phyloP scores from a whole-genome alignment of 2,888 invertebrate species.

The Nezara viridula region DNA sequence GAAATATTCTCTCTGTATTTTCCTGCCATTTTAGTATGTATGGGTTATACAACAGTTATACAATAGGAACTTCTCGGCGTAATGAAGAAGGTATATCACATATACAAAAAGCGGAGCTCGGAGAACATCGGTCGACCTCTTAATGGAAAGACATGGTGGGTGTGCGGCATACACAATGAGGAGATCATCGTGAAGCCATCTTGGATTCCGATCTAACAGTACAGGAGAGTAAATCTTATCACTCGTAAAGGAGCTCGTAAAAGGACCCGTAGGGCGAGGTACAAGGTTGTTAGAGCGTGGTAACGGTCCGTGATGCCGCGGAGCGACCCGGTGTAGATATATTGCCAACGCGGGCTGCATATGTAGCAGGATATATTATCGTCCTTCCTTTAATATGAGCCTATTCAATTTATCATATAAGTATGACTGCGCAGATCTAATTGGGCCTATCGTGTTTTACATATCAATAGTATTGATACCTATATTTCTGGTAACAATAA shows the following conservation, averaged over 20 bases:
- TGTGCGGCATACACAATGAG: conserved; percentile 2
- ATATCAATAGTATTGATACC: no score
- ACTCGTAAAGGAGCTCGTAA: conserved; percentile 29
- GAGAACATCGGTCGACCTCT: not conserved
- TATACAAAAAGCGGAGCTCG: not conserved
- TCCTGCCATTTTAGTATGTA: no score
- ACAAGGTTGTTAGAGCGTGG: conserved; percentile 36
- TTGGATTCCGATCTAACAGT: conserved; percentile 46
- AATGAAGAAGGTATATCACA: not conserved
- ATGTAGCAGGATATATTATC: not conserved
- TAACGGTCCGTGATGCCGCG: not conserved
- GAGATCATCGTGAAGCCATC: conserved; percentile 20
- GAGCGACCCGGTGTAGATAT: not conserved
- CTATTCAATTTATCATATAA: not conserved
- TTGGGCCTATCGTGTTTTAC: no score
- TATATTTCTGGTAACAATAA: no score
- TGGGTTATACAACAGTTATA: not conserved
- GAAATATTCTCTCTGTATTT: no score
- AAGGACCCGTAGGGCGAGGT: conserved; percentile 14
- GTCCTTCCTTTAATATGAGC: not conserved
- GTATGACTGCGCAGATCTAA: not conserved
- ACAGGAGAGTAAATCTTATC: conserved; percentile 44
- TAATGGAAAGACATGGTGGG: not conserved
- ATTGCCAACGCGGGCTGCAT: not conserved
- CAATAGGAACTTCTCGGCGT: not conserved